Evolutionary conservation across 2,888 invertebrate genomes (phyloP).

Genomic region (Amorpha juglandis): DNA sequence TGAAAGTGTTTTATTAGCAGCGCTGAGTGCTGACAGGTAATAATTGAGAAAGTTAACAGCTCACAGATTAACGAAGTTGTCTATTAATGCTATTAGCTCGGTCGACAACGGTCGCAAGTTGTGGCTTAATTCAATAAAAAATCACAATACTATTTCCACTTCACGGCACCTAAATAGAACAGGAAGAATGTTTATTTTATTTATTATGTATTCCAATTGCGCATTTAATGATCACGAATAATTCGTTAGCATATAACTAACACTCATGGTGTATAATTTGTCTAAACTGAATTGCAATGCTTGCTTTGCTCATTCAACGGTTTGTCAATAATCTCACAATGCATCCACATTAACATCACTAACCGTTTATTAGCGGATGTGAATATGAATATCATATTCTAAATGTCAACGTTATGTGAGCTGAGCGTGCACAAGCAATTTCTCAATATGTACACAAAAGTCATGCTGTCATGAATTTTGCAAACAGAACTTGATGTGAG

Average conservation of each 20-base stretch:
- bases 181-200: constrained; percentile 54
- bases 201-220: constrained; percentile 48
- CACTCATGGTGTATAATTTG: constrained; percentile 8
- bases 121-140: constrained; percentile 48
- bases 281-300: constrained; percentile 22
- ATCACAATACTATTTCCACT: constrained; percentile 50
- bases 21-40: background rate
- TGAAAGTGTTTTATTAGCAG: background rate
- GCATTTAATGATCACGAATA: constrained; percentile 48
- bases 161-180: constrained; percentile 51
- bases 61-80: constrained; percentile 6
- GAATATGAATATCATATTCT: constrained; percentile 6
- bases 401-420: background rate
- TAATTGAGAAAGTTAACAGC: constrained; percentile 16
- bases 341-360: constrained; percentile 5
- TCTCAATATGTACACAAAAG: background rate
- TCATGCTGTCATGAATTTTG: constrained; percentile 4
- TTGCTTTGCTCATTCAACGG: constrained; percentile 8
- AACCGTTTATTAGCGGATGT: constrained; percentile 6
- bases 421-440: constrained; percentile 9
- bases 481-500: constrained; percentile 9
- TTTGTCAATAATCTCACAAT: constrained; percentile 22
- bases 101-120: constrained; percentile 34
- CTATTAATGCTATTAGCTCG: constrained; percentile 21
- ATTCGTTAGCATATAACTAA: constrained; percentile 35